Conservation (phyloP, 35 echinoderm and acorn worm species). For the Heliocidaris tuberculata region DNA sequence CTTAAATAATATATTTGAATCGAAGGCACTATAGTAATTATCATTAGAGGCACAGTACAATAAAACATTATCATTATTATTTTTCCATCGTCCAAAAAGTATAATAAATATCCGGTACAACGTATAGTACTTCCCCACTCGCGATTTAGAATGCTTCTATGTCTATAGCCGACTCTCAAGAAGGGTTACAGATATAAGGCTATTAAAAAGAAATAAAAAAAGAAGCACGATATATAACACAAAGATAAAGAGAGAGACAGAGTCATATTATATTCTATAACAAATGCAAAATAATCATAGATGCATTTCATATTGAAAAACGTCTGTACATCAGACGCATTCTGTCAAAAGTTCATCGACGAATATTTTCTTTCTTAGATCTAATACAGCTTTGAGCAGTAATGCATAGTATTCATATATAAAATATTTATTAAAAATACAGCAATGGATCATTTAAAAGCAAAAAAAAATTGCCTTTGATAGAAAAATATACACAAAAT, state of each 20-base stretch:
- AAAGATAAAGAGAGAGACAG: conserved; percentile 32
- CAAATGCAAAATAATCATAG: conserved; percentile 38
- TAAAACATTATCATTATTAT: conserved; percentile 43
- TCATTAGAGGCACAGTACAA: conserved; percentile 51
- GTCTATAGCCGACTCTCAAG: conserved; percentile 26
- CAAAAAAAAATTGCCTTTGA: conserved; percentile 3
- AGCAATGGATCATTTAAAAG: background rate
- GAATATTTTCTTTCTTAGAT: conserved; percentile 20
- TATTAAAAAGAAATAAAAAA: background rate
- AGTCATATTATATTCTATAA: conserved; percentile 45
- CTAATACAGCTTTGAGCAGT: conserved; percentile 50
- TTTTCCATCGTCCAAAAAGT: conserved; percentile 48
- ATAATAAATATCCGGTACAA: conserved; percentile 50
- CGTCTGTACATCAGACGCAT: conserved; percentile 46
- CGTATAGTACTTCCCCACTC: conserved; percentile 41
- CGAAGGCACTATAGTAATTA: conserved; percentile 54
- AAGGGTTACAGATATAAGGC: conserved; percentile 9
- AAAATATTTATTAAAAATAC: conserved; percentile 48
- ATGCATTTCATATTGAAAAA: conserved; percentile 19
- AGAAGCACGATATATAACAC: conserved; percentile 32
- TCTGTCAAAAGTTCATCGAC: background rate
- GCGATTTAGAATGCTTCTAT: conserved; percentile 30
- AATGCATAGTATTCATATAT: conserved; percentile 41
- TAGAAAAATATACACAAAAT: conserved; percentile 41
- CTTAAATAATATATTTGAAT: conserved; percentile 54